A percentile compares a stretch with the other conserved stretches of the same genome.
phyloP scores from a whole-genome alignment of 2,113 vertebrate genomes.

The Phaethon lepturus region DNA sequence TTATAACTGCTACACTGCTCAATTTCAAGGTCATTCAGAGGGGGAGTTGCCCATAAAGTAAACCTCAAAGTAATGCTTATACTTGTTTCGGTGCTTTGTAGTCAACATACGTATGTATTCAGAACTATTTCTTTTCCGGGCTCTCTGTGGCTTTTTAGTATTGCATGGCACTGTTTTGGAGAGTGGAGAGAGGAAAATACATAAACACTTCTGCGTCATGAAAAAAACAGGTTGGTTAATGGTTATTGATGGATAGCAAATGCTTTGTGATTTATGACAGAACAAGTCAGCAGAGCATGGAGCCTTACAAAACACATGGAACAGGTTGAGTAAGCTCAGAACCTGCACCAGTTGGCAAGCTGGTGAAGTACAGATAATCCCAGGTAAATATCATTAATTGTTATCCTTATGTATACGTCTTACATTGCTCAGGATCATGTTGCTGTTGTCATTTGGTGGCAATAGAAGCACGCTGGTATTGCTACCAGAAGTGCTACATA shows the following conservation, averaged over 20 bases:
- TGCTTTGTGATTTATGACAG: conserved; percentile 13
- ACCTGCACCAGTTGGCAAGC: background rate
- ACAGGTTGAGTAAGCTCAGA: background rate
- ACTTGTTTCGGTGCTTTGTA: background rate
- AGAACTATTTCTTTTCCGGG: background rate
- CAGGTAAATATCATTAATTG: conserved; percentile 24
- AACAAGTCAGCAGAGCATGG: conserved; percentile 21
- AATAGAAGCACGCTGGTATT: background rate
- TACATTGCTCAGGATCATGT: background rate
- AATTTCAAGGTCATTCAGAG: conserved; percentile 10
- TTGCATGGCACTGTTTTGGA: background rate
- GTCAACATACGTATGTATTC: background rate
- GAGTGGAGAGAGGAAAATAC: background rate
- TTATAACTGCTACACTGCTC: background rate
- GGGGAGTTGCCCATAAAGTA: background rate
- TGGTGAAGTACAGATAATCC: conserved; percentile 45
- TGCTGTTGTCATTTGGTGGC: background rate
- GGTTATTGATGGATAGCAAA: conserved; percentile 26
- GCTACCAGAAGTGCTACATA: background rate
- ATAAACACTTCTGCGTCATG: background rate
- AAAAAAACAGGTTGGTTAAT: background rate
- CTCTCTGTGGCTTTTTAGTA: background rate
- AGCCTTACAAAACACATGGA: conserved; percentile 22
- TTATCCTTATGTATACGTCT: background rate
- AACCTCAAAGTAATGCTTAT: background rate